Base-by-base conservation (phyloP, 2,888 invertebrate genomes). In the Thyatira batis region DNA sequence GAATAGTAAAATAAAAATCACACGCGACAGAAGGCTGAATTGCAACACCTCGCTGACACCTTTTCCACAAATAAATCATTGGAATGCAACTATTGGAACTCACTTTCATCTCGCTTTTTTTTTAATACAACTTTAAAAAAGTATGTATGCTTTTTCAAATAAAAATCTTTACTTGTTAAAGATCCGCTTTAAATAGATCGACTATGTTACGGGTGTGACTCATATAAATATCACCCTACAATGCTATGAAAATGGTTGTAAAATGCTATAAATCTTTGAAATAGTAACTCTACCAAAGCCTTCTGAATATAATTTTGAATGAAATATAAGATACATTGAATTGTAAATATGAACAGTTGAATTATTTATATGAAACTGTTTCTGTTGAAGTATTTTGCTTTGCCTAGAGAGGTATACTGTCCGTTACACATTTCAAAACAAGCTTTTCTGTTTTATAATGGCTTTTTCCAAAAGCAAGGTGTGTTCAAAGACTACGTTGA, bases 271-370 rank as follows among this genome's bases (percentile, higher is more conserved):
- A 33, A 33, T 13, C 33, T 13, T 4, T 5, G 33, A 13, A n/a
- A n/a, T n/a, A n/a, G n/a, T n/a, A 1, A 13, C 13, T 33, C 5
- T 23, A 6, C 6, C 23, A 3, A 13, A 33, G 0, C n/a, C 11
- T 11, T 5, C 13, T n/a, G 30, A 33, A 33, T 33, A 45, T 45
- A 51, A 9, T 10, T 45, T 50, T 46, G 20, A 25, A 57, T 48
- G 46, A 50, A 45, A 52, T 43, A 20, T 50, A 50, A 45, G 57
- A 23, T 43, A 43, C 52, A 61, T 61, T 69, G 69, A 71, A 69
- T 66, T 69, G 67, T 71, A 71, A 69, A 71, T 71, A 58, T 27
- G 67, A 61, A 63, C 54, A 56, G 49, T 56, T 66, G 69, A 69
- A 71, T 71, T 63, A 60, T 69, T 55, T 63, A 54, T 58, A 57